Evolutionary conservation across 2,888 invertebrate species (phyloP).

Genomic region (Sycophila texana): DNA sequence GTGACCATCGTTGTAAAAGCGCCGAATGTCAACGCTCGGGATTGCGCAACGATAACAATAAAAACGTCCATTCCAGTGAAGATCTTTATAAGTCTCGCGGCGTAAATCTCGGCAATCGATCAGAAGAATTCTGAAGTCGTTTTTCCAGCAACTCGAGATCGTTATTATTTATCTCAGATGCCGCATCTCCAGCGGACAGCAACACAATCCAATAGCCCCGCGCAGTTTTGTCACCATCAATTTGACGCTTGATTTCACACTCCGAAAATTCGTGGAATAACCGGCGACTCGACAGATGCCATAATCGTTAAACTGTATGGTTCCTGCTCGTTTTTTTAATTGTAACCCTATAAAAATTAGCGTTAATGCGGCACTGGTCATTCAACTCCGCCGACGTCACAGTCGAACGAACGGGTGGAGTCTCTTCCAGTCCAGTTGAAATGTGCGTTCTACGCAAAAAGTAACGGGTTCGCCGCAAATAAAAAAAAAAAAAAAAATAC

Average conservation of each 20-base stretch:
- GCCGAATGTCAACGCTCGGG: background rate
- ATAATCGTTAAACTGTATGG: background rate
- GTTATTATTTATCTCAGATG: too few species aligned
- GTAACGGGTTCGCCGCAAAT: too few species aligned
- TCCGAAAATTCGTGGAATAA: conserved; percentile 2
- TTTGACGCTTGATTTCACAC: background rate
- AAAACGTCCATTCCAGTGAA: background rate
- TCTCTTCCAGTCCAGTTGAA: too few species aligned
- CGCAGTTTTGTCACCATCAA: too few species aligned
- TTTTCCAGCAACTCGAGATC: too few species aligned
- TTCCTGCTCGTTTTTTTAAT: background rate
- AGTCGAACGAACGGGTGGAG: too few species aligned
- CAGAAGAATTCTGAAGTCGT: too few species aligned
- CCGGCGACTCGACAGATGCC: background rate
- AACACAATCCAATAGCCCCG: too few species aligned
- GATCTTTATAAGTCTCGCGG: background rate
- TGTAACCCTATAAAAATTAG: background rate
- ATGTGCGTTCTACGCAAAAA: too few species aligned
- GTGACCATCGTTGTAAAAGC: background rate
- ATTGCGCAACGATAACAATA: conserved; percentile 26
- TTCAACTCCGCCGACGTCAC: background rate
- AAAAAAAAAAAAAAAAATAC: too few species aligned
- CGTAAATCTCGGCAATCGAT: conserved; percentile 3
- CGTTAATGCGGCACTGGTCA: background rate
- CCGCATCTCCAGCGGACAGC: too few species aligned